phyloP scores from a whole-genome alignment of 2,797 vertebrate genomes.

The Aplochiton taeniatus region DNA sequence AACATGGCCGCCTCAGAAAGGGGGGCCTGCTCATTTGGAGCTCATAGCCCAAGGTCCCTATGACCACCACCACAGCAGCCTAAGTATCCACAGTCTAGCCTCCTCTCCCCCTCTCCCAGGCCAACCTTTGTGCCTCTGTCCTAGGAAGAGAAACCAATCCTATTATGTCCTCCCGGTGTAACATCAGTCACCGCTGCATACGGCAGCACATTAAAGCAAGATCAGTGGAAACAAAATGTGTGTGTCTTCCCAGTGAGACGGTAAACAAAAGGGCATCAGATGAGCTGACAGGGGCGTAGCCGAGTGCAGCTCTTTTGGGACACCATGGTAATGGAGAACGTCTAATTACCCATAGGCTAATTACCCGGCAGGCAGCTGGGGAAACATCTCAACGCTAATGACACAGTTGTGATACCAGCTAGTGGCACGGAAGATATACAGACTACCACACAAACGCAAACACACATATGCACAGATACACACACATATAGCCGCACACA shows the following conservation, averaged over 20 bases:
- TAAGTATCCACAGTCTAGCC: not conserved
- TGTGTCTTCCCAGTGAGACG: conserved; percentile 27
- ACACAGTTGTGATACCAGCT: not conserved
- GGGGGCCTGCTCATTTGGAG: too few relatives aligned
- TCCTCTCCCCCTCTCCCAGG: conserved; percentile 28
- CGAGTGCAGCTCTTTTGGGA: not conserved
- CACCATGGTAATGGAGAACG: conserved; percentile 32
- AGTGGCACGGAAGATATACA: conserved; percentile 5
- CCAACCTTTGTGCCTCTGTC: conserved; percentile 39
- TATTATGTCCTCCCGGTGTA: conserved; percentile 54
- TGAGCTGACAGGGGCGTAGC: conserved; percentile 9
- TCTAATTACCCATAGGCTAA: conserved; percentile 55
- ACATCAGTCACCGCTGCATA: conserved; percentile 63
- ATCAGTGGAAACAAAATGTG: conserved; percentile 4
- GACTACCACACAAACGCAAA: not conserved
- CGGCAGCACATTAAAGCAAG: conserved; percentile 38
- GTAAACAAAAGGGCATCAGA: conserved; percentile 40
- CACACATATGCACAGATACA: not conserved
- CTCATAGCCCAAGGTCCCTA: too few relatives aligned
- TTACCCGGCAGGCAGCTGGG: conserved; percentile 52
- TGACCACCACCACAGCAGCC: not conserved
- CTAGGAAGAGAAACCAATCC: conserved; percentile 41
- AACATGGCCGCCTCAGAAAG: too few relatives aligned
- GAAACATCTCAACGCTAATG: conserved; percentile 27
- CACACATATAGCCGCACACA: not conserved